Conservation (phyloP, 2,797 vertebrate genomes). For the Micropoecilia bifurca region DNA sequence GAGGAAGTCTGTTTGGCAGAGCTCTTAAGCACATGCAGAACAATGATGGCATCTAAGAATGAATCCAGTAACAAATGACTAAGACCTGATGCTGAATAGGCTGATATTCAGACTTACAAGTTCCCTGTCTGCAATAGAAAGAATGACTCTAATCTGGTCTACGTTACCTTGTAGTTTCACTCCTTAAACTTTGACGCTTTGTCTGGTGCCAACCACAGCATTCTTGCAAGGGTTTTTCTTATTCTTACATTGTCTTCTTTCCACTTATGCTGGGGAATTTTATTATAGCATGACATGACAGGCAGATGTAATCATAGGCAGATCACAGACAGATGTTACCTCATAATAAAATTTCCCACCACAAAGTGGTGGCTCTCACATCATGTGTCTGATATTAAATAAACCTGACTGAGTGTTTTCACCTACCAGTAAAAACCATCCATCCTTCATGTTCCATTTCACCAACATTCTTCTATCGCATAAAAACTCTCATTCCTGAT, state of each 20-base stretch:
- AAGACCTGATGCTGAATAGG: slow-evolving; percentile 23
- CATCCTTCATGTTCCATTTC: neutral
- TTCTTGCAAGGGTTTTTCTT: neutral
- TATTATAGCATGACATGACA: too few species aligned
- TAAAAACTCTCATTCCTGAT: neutral
- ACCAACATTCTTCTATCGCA: neutral
- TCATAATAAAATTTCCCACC: too few species aligned
- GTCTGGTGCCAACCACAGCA: neutral
- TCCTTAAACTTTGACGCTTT: neutral
- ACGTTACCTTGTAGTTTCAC: neutral
- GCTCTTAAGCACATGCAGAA: slow-evolving; percentile 41
- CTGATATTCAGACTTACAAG: slow-evolving; percentile 9
- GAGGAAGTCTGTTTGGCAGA: slow-evolving; percentile 76
- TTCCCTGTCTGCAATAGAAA: neutral
- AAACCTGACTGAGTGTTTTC: too few species aligned
- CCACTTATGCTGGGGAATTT: neutral
- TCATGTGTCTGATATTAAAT: too few species aligned
- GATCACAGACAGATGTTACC: too few species aligned
- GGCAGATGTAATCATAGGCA: too few species aligned
- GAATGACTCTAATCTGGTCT: neutral
- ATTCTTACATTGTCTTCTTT: neutral
- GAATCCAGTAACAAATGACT: slow-evolving; percentile 35
- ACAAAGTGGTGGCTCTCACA: too few species aligned
- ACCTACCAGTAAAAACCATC: neutral
- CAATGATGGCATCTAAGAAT: slow-evolving; percentile 46